Evolutionary conservation across 37 sponge, comb jelly and placozoan genomes (phyloP).

Genomic region (Petrosia ficiformis): DNA sequence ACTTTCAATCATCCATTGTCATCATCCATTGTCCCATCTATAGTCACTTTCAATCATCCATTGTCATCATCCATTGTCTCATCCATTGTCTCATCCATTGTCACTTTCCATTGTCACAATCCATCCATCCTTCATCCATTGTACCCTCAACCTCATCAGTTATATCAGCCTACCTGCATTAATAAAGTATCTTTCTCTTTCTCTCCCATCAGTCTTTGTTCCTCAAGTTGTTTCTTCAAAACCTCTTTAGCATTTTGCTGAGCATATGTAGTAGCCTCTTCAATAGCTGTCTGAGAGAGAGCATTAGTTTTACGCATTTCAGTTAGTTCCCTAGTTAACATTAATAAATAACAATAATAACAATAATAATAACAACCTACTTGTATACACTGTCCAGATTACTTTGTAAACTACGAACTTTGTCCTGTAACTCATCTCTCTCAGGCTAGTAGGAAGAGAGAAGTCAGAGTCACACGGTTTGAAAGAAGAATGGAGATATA

Average conservation of each 20-base stretch:
- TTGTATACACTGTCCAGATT: conserved; percentile 85
- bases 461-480: not conserved
- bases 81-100: too few relatives aligned
- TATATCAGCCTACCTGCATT: conserved; percentile 78
- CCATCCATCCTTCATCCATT: too few relatives aligned
- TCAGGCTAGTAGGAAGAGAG: conserved; percentile 62
- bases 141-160: too few relatives aligned
- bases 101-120: too few relatives aligned
- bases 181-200: conserved; percentile 64
- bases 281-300: conserved; percentile 64
- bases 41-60: too few relatives aligned
- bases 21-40: too few relatives aligned
- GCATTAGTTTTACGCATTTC: conserved; percentile 77
- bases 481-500: not conserved
- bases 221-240: conserved; percentile 51
- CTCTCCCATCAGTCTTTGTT: conserved; percentile 40
- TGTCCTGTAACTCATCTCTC: conserved; percentile 58
- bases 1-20: too few relatives aligned
- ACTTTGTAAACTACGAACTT: conserved; percentile 63
- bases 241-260: conserved; percentile 66
- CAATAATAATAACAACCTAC: too few relatives aligned
- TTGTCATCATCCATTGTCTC: too few relatives aligned
- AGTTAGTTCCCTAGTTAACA: conserved; percentile 67
- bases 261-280: conserved; percentile 74
- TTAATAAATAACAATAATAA: not conserved